Evolutionary conservation across 2,797 vertebrate genomes (phyloP).

Genomic region (Odontamblyopus lacepedii): DNA sequence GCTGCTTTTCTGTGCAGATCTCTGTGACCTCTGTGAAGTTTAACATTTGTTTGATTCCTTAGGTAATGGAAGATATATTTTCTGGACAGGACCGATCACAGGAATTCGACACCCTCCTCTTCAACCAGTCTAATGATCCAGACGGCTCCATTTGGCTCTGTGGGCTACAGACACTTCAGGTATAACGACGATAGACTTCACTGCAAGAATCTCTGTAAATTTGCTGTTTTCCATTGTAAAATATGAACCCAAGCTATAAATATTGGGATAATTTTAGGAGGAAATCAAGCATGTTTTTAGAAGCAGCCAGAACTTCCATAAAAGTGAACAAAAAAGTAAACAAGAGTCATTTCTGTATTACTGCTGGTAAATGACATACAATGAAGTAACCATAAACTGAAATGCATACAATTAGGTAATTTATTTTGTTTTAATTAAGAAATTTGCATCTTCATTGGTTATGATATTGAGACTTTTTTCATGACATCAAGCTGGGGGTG

Average conservation of each 20-base stretch:
- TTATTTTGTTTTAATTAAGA: too few species aligned
- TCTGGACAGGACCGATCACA: conserved; percentile 61
- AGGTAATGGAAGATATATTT: conserved; percentile 73
- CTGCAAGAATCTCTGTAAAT: not conserved
- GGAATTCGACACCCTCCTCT: conserved; percentile 77
- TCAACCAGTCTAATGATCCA: conserved; percentile 58
- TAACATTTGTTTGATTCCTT: conserved; percentile 25
- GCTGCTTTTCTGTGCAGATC: not conserved
- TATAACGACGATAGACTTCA: conserved; percentile 40
- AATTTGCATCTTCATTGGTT: too few species aligned
- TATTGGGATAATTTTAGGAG: not conserved
- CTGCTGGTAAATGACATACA: too few species aligned
- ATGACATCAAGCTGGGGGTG: too few species aligned
- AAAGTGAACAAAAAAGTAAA: not conserved
- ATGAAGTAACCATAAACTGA: too few species aligned
- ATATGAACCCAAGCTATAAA: not conserved
- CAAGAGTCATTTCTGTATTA: too few species aligned
- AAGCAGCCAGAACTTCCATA: not conserved
- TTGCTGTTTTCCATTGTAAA: too few species aligned
- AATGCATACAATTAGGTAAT: too few species aligned
- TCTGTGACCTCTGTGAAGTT: too few species aligned
- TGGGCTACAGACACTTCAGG: conserved; percentile 84
- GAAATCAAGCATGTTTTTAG: not conserved
- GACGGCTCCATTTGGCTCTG: conserved; percentile 79
- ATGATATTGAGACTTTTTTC: too few species aligned